These are phyloP conservation scores for Phyto melanocephala DNA, from an alignment of 2,888 invertebrate species.

Conservation along the genomic window DNA sequence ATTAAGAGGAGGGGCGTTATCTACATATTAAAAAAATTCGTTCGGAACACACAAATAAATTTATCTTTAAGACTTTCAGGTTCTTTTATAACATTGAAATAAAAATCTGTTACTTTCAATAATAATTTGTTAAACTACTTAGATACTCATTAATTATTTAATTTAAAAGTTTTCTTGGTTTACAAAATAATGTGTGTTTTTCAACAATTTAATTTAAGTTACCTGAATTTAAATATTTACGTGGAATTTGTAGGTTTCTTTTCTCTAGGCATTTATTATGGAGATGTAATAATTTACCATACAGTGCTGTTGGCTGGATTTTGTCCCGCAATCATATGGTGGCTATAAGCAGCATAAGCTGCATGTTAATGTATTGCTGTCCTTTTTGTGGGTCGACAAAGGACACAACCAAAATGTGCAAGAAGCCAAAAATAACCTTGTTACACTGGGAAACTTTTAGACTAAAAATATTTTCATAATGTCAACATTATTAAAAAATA, in stretches of 20 bases:
- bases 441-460: neutral
- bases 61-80: too few relatives aligned
- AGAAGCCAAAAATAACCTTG: constrained; percentile 40
- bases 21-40: too few relatives aligned
- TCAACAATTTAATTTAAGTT: too few relatives aligned
- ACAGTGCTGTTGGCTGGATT: constrained; percentile 11
- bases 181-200: too few relatives aligned
- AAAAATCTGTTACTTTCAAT: too few relatives aligned
- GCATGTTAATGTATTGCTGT: constrained; percentile 28
- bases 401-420: constrained; percentile 29
- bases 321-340: neutral
- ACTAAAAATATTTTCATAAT: constrained; percentile 31
- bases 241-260: neutral
- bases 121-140: too few relatives aligned
- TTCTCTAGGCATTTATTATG: neutral
- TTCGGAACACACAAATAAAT: too few relatives aligned
- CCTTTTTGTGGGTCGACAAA: constrained; percentile 48
- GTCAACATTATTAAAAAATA: constrained; percentile 32
- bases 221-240: constrained; percentile 36
- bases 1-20: too few relatives aligned
- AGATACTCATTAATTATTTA: too few relatives aligned
- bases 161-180: too few relatives aligned
- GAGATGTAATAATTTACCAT: constrained; percentile 6
- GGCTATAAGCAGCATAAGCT: neutral
- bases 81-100: too few relatives aligned